Evolutionary conservation across 2,797 vertebrate species (phyloP), one percentile per base, ranked within the genome.

Genomic region (Pteronotus mesoamericanus): DNA sequence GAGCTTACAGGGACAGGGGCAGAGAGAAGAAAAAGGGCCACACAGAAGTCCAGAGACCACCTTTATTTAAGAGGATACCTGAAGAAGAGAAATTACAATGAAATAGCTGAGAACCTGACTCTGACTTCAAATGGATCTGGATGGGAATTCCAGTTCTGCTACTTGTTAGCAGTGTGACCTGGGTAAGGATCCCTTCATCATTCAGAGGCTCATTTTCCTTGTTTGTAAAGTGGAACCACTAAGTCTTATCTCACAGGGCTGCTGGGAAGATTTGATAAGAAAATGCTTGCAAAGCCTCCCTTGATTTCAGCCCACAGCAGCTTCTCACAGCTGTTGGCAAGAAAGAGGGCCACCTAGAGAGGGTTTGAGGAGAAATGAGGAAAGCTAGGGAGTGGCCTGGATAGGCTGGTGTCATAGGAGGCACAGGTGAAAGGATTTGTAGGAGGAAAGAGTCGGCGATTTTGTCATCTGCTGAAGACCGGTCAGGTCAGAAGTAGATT

Each of bases 361-460:
- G 68, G 34, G 21, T 66, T 26, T 68, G 53, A 77, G 39, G 39
- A 66, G 59, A 55, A 84, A 42, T 4, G 3, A 74, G 44, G 85
- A 80, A 66, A 71, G 46, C 80, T 29, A 7, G 77, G 77, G 57
- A 37, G 74, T 72, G 46, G 22, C 32, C 26, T 66, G 29, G 6
- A 57, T 5, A 46, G 46, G 48, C 19, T 42, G 29, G 18, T 55
- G 51, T 57, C 69, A 68, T 16, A 4, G 34, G 68, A 72, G 53
- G 34, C 59, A 21, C 6, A 1, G 24, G 72, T 0, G 12, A 94
- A 66, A 92, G 53, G 55, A 84, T 51, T 85, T 90, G 88, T 92
- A 89, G 86, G 57, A 89, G 79, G 86, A 88, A 68, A 88, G 72
- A 86, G 80, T 51, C 21, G 80, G 57, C 84, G 93, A 71, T 69